Conservation (phyloP, 2,797 vertebrate genomes). For the Sebastes wilsoni region DNA sequence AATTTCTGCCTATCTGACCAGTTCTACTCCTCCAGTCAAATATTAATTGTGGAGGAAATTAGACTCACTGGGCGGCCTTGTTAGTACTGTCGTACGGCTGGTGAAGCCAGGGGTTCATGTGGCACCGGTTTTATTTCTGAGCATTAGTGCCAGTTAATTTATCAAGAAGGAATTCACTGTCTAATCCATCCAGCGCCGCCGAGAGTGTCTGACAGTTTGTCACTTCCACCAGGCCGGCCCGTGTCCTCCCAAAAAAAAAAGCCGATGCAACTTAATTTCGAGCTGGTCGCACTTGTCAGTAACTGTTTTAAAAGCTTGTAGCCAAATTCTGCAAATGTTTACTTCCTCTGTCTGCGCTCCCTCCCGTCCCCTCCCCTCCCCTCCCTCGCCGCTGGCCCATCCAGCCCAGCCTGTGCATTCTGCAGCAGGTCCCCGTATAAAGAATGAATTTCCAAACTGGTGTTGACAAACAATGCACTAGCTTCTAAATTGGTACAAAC, state of each 20-base stretch:
- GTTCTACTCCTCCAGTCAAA: constrained; percentile 54
- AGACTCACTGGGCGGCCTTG: constrained; percentile 61
- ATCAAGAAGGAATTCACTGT: constrained; percentile 68
- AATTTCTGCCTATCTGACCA: constrained; percentile 53
- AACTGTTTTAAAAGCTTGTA: constrained; percentile 51
- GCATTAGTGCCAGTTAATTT: constrained; percentile 77
- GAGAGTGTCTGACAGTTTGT: constrained; percentile 67
- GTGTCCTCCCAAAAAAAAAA: constrained; percentile 46
- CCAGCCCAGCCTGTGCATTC: constrained; percentile 28
- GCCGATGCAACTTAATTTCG: constrained; percentile 57
- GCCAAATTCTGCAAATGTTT: constrained; percentile 50
- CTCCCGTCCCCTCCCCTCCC: background rate
- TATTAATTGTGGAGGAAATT: constrained; percentile 79
- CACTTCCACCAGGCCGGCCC: constrained; percentile 47
- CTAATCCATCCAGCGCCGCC: constrained; percentile 46
- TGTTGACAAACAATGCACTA: constrained; percentile 83
- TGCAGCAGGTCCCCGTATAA: constrained; percentile 65
- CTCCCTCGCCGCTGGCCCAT: constrained; percentile 8
- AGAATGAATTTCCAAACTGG: constrained; percentile 80
- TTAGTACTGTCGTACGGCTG: constrained; percentile 59
- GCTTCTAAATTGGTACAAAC: constrained; percentile 83
- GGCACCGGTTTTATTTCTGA: constrained; percentile 62
- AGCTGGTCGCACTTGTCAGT: constrained; percentile 48
- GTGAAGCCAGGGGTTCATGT: constrained; percentile 58
- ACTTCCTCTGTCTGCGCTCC: background rate